These are phyloP conservation scores for Micrasema minimum DNA, from an alignment of 1,140 invertebrate genomes.

Conservation along the genomic window DNA sequence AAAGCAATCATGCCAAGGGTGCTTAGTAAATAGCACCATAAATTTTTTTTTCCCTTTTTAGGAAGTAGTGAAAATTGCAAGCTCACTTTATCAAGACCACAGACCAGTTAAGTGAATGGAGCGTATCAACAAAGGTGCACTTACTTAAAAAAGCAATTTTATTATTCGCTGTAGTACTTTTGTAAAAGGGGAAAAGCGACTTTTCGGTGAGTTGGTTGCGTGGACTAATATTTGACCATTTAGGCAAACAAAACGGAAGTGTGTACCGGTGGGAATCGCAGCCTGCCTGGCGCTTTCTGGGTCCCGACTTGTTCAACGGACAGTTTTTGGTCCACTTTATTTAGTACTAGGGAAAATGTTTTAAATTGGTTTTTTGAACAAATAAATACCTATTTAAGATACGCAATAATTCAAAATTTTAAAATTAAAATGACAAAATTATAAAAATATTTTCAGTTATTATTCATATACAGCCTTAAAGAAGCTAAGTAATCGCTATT, in stretches of 20 bases:
- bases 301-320: constrained; percentile 4
- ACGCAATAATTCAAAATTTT: too few relatives aligned
- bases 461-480: too few relatives aligned
- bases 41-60: neutral
- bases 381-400: too few relatives aligned
- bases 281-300: constrained; percentile 12
- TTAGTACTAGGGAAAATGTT: too few relatives aligned
- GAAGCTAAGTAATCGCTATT: too few relatives aligned
- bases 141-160: neutral
- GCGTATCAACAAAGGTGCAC: neutral
- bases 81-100: neutral
- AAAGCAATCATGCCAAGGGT: neutral
- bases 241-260: neutral
- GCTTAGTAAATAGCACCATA: neutral
- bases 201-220: neutral
- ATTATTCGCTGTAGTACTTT: neutral
- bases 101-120: constrained; percentile 1
- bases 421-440: too few relatives aligned
- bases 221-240: constrained; percentile 1
- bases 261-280: constrained; percentile 21
- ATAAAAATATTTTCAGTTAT: too few relatives aligned
- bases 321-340: too few relatives aligned
- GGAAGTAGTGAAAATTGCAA: neutral
- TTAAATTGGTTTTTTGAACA: too few relatives aligned
- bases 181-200: neutral